phyloP scores from a whole-genome alignment of 2,797 vertebrate genomes.

The Odontamblyopus lacepedii region DNA sequence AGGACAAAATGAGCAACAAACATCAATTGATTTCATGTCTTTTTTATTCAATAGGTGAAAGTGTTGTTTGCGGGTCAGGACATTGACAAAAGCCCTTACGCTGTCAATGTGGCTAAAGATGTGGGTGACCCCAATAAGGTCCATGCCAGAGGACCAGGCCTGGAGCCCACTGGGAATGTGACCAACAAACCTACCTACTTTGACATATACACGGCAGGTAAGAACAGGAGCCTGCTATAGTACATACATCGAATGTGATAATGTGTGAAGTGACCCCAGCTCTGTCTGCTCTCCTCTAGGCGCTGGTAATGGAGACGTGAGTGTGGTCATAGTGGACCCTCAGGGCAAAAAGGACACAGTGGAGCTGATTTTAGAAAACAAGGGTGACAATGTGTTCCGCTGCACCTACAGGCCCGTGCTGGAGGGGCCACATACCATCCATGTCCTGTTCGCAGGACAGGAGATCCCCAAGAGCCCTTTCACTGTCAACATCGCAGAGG shows the following conservation, averaged over 20 bases:
- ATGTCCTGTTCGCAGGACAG: slow-evolving; percentile 86
- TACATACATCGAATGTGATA: slow-evolving; percentile 2
- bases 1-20: neutral
- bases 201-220: slow-evolving; percentile 97
- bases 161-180: slow-evolving; percentile 90
- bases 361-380: slow-evolving; percentile 93
- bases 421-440: slow-evolving; percentile 88
- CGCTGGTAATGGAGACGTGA: slow-evolving; percentile 90
- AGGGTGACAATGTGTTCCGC: slow-evolving; percentile 91
- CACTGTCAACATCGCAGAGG: slow-evolving; percentile 89
- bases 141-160: slow-evolving; percentile 89
- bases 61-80: slow-evolving; percentile 96
- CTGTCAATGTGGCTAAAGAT: slow-evolving; percentile 87
- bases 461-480: slow-evolving; percentile 92
- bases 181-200: slow-evolving; percentile 95
- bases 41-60: slow-evolving; percentile 81
- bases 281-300: slow-evolving; percentile 68
- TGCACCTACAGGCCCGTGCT: slow-evolving; percentile 90
- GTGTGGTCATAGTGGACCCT: slow-evolving; percentile 92
- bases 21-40: neutral
- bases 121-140: slow-evolving; percentile 92
- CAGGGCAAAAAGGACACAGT: slow-evolving; percentile 92
- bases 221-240: slow-evolving; percentile 14
- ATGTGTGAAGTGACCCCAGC: slow-evolving; percentile 3
- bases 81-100: slow-evolving; percentile 91